Evolutionary conservation across 2,113 vertebrate genomes (phyloP).

Genomic region (Toxotes jaculatrix): DNA sequence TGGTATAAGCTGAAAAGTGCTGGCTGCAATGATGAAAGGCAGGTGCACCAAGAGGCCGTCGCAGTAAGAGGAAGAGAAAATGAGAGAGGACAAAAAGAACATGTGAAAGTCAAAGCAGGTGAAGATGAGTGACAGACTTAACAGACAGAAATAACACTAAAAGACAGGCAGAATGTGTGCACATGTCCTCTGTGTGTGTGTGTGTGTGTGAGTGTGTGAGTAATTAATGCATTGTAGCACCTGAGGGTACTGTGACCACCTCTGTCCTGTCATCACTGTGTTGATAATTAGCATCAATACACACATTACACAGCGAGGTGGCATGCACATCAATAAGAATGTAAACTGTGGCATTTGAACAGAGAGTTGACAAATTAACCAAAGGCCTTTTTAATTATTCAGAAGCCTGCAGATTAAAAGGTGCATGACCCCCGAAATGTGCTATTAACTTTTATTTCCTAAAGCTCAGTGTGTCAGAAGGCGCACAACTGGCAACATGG

Average conservation of each 20-base stretch:
- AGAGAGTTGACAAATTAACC: constrained; percentile 89
- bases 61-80: constrained; percentile 66
- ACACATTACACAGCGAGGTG: constrained; percentile 38
- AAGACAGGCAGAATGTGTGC: neutral
- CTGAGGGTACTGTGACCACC: constrained; percentile 82
- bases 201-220: constrained; percentile 8
- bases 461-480: neutral
- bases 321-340: constrained; percentile 92
- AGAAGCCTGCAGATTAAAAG: constrained; percentile 46
- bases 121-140: constrained; percentile 36
- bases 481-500: neutral
- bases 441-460: neutral
- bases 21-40: constrained; percentile 71
- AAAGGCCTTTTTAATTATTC: constrained; percentile 87
- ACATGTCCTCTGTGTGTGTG: neutral
- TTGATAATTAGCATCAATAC: constrained; percentile 93
- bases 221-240: constrained; percentile 73
- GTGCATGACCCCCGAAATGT: constrained; percentile 1
- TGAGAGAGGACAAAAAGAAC: constrained; percentile 72
- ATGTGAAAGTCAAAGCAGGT: constrained; percentile 76
- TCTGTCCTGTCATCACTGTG: constrained; percentile 62
- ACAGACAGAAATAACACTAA: neutral
- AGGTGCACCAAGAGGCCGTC: constrained; percentile 61
- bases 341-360: constrained; percentile 89
- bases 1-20: constrained; percentile 81